A percentile compares a stretch with the other conserved stretches of the same genome.
Evolutionary conservation across 2,797 vertebrate genomes (phyloP).

Genomic region (Crypturellus tataupa): DNA sequence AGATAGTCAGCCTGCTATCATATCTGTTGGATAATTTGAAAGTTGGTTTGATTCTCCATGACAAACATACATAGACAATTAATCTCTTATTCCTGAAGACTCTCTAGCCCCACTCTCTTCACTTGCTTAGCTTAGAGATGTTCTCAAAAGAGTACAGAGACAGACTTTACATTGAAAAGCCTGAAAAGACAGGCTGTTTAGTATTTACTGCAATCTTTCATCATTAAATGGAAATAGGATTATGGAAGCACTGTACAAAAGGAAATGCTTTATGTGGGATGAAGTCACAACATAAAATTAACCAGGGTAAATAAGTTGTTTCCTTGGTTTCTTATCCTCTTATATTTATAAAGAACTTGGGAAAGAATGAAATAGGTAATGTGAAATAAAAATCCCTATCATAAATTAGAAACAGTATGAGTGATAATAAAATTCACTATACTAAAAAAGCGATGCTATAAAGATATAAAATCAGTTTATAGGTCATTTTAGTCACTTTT

Average conservation of each 20-base stretch:
- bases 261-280: neutral
- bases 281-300: neutral
- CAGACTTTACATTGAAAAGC: neutral
- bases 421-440: neutral
- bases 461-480: neutral
- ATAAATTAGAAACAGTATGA: neutral
- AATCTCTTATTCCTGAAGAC: neutral
- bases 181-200: neutral
- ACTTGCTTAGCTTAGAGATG: neutral
- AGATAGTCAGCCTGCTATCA: neutral
- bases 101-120: neutral
- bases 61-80: neutral
- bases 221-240: neutral
- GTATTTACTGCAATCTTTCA: neutral
- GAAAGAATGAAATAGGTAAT: neutral
- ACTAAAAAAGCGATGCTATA: no score
- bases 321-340: neutral
- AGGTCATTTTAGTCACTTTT: neutral
- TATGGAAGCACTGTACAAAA: neutral
- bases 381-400: neutral
- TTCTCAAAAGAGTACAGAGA: neutral
- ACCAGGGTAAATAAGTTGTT: neutral
- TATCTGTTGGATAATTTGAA: neutral
- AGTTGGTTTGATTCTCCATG: neutral
- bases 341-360: neutral